phyloP scores from a whole-genome alignment of 2,113 vertebrate genomes.

The Cephalopholis sonnerati region DNA sequence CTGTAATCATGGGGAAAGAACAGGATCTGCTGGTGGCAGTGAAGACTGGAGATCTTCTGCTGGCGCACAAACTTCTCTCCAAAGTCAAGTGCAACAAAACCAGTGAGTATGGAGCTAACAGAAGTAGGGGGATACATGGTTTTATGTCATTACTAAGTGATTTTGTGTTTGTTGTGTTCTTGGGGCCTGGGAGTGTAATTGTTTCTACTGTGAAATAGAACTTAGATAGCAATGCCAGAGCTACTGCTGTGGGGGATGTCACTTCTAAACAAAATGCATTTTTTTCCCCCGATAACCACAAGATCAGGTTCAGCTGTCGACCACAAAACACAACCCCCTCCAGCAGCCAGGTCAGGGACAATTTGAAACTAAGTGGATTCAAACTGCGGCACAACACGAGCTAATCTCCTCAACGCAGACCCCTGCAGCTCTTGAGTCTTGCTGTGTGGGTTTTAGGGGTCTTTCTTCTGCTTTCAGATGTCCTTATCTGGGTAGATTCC shows the following conservation, averaged over 20 bases:
- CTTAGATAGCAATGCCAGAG: constrained; percentile 15
- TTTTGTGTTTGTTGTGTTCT: constrained; percentile 21
- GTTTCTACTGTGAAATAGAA: constrained; percentile 32
- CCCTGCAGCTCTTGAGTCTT: constrained; percentile 32
- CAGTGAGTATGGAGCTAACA: constrained; percentile 75
- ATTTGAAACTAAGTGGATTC: constrained; percentile 65
- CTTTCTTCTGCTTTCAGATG: constrained; percentile 36
- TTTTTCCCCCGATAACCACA: constrained; percentile 36
- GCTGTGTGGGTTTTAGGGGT: constrained; percentile 25
- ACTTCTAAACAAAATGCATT: constrained; percentile 11
- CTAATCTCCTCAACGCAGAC: constrained; percentile 66
- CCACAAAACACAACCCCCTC: constrained; percentile 10
- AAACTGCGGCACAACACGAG: constrained; percentile 48
- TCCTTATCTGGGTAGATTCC: constrained; percentile 64
- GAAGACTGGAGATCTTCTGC: constrained; percentile 83
- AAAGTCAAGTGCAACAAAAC: constrained; percentile 85
- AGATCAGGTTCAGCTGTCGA: constrained; percentile 37
- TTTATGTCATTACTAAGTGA: neutral
- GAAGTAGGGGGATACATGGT: too few relatives aligned
- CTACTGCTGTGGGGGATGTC: neutral
- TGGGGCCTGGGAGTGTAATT: neutral
- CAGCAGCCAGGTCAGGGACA: constrained; percentile 31
- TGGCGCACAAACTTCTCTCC: constrained; percentile 82
- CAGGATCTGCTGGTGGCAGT: constrained; percentile 85
- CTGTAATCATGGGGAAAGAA: constrained; percentile 82